Percentiles rank a stretch among this genome's conserved stretches.
phyloP scores from a whole-genome alignment of 2,888 invertebrate genomes.

The Lepidocyrtinus sp. region DNA sequence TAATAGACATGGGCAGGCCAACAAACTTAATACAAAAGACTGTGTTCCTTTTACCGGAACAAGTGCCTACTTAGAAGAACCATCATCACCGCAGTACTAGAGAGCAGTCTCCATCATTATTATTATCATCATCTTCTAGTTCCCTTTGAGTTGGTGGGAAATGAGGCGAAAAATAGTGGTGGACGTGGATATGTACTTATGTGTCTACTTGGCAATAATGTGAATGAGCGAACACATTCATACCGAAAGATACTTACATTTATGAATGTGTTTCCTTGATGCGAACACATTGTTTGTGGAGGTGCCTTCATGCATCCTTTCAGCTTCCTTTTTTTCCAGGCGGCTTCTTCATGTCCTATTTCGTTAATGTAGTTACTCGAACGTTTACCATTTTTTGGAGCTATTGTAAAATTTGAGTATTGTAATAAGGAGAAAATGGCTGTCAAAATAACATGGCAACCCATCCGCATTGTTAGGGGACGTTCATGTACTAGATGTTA shows the following conservation, averaged over 20 bases:
- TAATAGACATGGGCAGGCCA: not conserved
- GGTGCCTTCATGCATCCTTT: not conserved
- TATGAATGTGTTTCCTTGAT: not conserved
- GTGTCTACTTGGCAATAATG: conserved; percentile 32
- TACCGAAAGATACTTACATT: not conserved
- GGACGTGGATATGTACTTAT: conserved; percentile 39
- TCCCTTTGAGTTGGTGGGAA: conserved; percentile 57
- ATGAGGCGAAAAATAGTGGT: conserved; percentile 56
- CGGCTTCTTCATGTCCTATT: not conserved
- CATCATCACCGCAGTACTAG: conserved; percentile 15
- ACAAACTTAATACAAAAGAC: not conserved
- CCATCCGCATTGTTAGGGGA: not conserved
- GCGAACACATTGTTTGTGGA: not conserved
- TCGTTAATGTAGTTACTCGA: not conserved
- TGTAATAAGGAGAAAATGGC: not conserved
- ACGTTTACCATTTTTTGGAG: not conserved
- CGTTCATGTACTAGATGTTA: not conserved
- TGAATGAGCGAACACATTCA: conserved; percentile 15
- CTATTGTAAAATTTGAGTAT: not conserved
- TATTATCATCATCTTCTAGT: conserved; percentile 43
- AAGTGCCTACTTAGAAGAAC: conserved; percentile 14
- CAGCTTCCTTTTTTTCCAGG: not conserved
- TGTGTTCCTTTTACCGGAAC: conserved; percentile 18
- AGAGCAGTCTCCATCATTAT: conserved; percentile 18
- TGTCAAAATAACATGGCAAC: not conserved